Base-by-base conservation (phyloP, 2,888 invertebrate species). In the Seira ritae region DNA sequence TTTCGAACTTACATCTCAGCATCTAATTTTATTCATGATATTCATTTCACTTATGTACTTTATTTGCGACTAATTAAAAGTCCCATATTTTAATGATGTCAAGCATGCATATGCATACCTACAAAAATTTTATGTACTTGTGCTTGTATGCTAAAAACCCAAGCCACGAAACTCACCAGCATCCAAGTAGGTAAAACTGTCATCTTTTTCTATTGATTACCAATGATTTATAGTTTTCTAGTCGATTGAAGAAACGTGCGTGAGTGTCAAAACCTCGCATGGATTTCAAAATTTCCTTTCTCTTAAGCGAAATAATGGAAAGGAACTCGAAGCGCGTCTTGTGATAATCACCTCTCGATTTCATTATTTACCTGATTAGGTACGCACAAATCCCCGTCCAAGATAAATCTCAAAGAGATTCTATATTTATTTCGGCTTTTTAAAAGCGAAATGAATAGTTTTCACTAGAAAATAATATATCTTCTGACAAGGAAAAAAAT, bases 161-260 rank as follows among this genome's bases (percentile, higher is more conserved):
- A n/a, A 4, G 42, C 4, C 42, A 42, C 42, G 42, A 42, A 42
- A 8, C 12, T 42, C 12, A 8, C 42, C 42, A 42, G 12, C 42
- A 12, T 42, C 42, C 42, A 42, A 4, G 6, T 8, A 42, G 12
- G 42, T 42, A 12, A 42, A 42, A 42, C 42, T 42, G 42, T 42
- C 42, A 42, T n/a, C 42, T 42, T 42, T 42, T 42, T 42, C 42
- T 42, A 70, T 62, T 77, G 77, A 70, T 70, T 77, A 70, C 22
- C 37, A 42, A 62, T 77, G 62, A 77, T 77, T 70, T 70, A 77
- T 77, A 23, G 77, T 42, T 77, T 37, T 22, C 46, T 42, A 42
- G 42, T 12, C 42, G 4, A 42, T 42, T 12, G 42, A 42, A 42
- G 42, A 42, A 42, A 42, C 42, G 42, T 42, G 42, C 4, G 42